phyloP scores from a whole-genome alignment of 1,140 invertebrate genomes.

The Caerostris darwini region DNA sequence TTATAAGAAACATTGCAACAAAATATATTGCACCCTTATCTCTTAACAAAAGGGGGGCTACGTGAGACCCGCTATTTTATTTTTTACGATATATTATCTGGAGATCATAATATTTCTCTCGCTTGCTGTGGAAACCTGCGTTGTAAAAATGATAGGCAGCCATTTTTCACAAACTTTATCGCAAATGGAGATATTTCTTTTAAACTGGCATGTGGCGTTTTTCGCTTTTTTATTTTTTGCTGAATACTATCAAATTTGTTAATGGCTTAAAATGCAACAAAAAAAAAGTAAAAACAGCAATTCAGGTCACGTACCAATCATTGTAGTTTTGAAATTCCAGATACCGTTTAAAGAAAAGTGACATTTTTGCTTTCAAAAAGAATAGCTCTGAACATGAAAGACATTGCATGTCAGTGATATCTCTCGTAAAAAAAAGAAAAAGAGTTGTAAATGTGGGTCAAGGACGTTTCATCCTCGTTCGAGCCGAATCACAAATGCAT shows the following conservation, averaged over 20 bases:
- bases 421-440: background rate
- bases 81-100: background rate
- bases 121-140: background rate
- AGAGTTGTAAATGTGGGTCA: conserved; percentile 7
- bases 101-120: background rate
- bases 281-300: background rate
- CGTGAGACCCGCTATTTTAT: background rate
- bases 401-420: conserved; percentile 5
- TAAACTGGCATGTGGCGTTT: background rate
- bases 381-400: conserved; percentile 18
- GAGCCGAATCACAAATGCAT: background rate
- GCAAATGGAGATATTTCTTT: background rate
- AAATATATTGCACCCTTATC: background rate
- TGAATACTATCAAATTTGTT: background rate
- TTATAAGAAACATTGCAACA: background rate
- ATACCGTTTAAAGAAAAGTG: background rate
- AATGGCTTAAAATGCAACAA: background rate
- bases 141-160: background rate
- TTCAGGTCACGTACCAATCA: background rate
- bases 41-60: conserved; percentile 1
- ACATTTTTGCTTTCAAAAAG: background rate
- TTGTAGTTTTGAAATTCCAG: background rate
- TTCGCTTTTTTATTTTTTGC: background rate
- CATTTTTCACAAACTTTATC: background rate
- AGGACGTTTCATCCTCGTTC: conserved; percentile 32